Evolutionary conservation across 2,797 vertebrate genomes (phyloP), one percentile per base, ranked within the genome.

Genomic region (Taenioides sp.): DNA sequence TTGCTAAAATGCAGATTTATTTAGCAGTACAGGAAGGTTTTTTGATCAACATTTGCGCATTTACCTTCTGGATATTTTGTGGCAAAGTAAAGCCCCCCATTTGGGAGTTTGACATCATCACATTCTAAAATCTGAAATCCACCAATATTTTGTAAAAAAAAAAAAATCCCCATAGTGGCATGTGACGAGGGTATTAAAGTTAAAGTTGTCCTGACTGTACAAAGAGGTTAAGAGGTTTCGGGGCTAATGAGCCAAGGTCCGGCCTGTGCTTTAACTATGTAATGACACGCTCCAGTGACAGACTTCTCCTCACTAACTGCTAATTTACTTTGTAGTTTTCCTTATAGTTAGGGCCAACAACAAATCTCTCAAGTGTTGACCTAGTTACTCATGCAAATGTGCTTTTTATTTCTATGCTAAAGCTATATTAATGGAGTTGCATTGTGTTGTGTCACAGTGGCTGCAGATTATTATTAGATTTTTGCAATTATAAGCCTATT

Each of bases 321-420:
- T 67, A 69, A 65, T 71, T 52, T 65, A 60, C 67, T n/a, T 63
- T 18, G 43, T 50, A 50, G 64, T 66, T 50, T 31, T 66, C 25
- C 49, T 52, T 31, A 27, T 66, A 20, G 40, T 47, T 65, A 16
- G 18, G 10, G 61, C 40, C 62, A 17, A 59, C 58, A 28, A 28
- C 25, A 59, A 58, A 58, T 58, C 4, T 58, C 7, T 12, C 17
- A 37, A 22, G 18, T 63, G 5, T 43, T 43, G 12, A 22, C 62
- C 23, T 27, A 10, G 37, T 64, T 43, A 43, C n/a, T 22, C 10
- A 20, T 61, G 27, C 17, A 34, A 7, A 34, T 37, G 7, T 34
- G 27, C 9, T 37, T 22, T n/a, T 5, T 18, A 60, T 47, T 47
- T 14, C 43, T 47, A 16, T 25, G 55, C 12, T 11, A 58, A 58